These are phyloP conservation scores for Mustela nigripes DNA, from an alignment of 2,113 vertebrate species.

Conservation along the genomic window DNA sequence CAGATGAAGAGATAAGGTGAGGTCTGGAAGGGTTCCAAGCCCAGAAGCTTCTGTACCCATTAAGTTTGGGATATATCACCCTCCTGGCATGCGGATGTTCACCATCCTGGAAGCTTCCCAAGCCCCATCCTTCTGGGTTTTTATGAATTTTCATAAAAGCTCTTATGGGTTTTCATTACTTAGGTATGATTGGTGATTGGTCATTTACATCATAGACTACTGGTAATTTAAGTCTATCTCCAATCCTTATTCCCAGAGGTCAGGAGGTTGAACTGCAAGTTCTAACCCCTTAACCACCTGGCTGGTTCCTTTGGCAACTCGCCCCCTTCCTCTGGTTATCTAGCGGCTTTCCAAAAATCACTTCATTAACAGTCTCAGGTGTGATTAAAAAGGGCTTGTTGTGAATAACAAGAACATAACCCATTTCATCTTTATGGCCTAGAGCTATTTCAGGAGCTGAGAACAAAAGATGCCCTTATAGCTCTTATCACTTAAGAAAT, in stretches of 20 bases:
- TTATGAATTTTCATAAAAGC: not conserved
- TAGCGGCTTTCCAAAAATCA: slow-evolving; percentile 23
- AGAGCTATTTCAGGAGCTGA: not conserved
- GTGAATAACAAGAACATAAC: not conserved
- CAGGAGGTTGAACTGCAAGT: not conserved
- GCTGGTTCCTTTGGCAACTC: not conserved
- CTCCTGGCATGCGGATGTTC: not conserved
- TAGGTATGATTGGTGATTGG: not conserved
- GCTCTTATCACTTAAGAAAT: slow-evolving; percentile 20
- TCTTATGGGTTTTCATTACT: not conserved
- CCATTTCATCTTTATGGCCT: not conserved
- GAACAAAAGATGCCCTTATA: not conserved
- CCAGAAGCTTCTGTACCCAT: not conserved
- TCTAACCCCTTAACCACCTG: not conserved
- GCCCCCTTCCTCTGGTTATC: not conserved
- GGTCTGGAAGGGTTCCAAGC: not conserved
- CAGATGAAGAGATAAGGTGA: not conserved
- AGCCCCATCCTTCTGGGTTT: not conserved
- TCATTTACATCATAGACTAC: not conserved
- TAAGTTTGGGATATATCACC: not conserved
- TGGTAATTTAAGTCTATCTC: not conserved
- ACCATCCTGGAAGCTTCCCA: not conserved
- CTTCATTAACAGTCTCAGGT: not conserved
- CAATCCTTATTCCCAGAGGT: not conserved
- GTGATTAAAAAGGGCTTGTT: not conserved